phyloP scores from a whole-genome alignment of 2,888 invertebrate genomes.

The Choreutis nemorana region DNA sequence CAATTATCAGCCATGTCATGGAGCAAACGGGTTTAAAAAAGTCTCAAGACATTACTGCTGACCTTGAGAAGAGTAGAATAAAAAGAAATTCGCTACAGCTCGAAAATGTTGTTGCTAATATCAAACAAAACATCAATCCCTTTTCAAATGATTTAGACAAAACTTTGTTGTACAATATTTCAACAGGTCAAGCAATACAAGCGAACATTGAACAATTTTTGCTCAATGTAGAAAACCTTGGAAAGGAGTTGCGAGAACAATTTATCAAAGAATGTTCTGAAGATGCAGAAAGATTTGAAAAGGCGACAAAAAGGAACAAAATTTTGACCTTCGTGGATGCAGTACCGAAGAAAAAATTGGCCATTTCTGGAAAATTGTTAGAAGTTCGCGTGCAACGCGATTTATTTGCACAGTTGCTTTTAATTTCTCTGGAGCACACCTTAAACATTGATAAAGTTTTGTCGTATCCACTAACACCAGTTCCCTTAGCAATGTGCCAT shows the following conservation, averaged over 20 bases:
- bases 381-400: constrained; percentile 2
- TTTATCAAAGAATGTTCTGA: constrained; percentile 2
- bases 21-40: constrained; percentile 3
- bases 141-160: constrained; percentile 2
- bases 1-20: constrained; percentile 6
- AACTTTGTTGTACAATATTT: constrained; percentile 2
- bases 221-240: constrained; percentile 1
- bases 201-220: neutral
- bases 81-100: neutral
- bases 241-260: constrained; percentile 1
- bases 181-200: constrained; percentile 3
- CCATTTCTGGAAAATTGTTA: constrained; percentile 1
- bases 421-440: no score
- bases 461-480: constrained; percentile 10
- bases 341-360: constrained; percentile 1
- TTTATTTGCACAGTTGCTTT: no score
- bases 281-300: no score
- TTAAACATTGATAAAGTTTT: constrained; percentile 3
- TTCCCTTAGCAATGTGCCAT: constrained; percentile 17
- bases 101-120: neutral
- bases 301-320: constrained; percentile 3
- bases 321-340: constrained; percentile 3
- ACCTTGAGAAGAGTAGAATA: constrained; percentile 1
- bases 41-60: constrained; percentile 5
- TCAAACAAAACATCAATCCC: constrained; percentile 3